A percentile compares a stretch with the other conserved stretches of the same genome.
Conservation (phyloP, 2,888 invertebrate genomes). For the Branchellion lobata region DNA sequence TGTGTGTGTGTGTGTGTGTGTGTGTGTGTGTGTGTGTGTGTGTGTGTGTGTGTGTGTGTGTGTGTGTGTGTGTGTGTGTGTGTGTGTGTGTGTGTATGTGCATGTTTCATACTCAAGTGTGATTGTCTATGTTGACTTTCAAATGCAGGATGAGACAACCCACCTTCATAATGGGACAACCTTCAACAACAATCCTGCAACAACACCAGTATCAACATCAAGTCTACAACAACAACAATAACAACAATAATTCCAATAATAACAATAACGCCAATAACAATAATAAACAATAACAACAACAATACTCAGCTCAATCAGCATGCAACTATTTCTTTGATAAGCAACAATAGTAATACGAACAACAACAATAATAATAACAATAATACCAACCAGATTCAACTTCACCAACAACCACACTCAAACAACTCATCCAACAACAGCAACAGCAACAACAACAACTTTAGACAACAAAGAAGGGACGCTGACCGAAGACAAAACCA, state of each 20-base stretch:
- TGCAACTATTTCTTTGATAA: neutral
- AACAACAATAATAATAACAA: neutral
- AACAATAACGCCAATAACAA: neutral
- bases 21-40: neutral
- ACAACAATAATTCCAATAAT: neutral
- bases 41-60: neutral
- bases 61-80: neutral
- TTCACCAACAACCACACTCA: conserved; percentile 10
- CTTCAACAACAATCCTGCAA: neutral
- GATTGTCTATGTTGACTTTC: too few species aligned
- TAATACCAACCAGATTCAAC: neutral
- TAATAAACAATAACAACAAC: neutral
- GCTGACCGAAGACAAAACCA: neutral
- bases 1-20: neutral
- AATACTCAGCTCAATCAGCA: neutral
- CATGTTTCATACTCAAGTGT: neutral
- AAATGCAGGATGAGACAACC: neutral
- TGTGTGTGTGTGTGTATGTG: neutral
- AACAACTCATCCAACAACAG: neutral
- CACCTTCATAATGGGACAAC: neutral
- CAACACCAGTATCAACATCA: conserved; percentile 22
- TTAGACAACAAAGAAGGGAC: neutral
- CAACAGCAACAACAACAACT: neutral
- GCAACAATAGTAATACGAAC: neutral
- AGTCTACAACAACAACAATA: conserved; percentile 18